Base-by-base conservation (phyloP, 2,113 vertebrate genomes). In the Eidolon helvum region DNA sequence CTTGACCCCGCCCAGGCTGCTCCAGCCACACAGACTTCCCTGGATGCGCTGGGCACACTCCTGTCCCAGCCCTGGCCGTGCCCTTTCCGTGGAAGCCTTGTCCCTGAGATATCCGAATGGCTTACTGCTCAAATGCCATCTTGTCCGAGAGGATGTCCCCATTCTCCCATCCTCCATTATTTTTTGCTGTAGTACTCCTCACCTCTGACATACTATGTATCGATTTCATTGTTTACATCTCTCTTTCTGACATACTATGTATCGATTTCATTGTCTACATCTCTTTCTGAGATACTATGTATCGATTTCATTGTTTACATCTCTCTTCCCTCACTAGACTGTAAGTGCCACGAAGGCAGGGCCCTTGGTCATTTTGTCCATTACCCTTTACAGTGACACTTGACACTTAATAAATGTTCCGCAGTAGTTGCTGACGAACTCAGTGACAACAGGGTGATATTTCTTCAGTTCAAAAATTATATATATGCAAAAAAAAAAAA, bases 241-340 rank as follows among this genome's bases (percentile, higher is more conserved):
- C 30, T 43, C 40, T n/a, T n/a, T 26, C 57, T 33, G 12, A 45
- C 33, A 9, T n/a, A 5, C 53, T 22, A 3, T 1, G 0, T 50
- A 4, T 57, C 48, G 48, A 48, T 48, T 43, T 22, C 3, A 59
- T 48, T 83, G 6, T 11, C 59, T 26, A 0, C 40, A 43, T 43
- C 53, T n/a, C n/a, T n/a, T n/a, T 26, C 57, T 33, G 12, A 45
- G 26, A 9, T n/a, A 5, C 53, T 22, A 3, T 1, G 0, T 50
- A 4, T 57, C 48, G 48, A 48, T 48, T 43, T 22, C 3, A 59
- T 48, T 83, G 6, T 11, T 68, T 26, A 0, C 0, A 0, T 33
- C 7, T 53, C 30, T 38, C 68, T 65, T 53, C 24, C 77, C 33
- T 71, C 4, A 1, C 82, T 68, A 10, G 33, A 59, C 24, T 0